These are phyloP conservation scores for Magallana gigas DNA, from an alignment of 1,140 invertebrate species.

Conservation along the genomic window DNA sequence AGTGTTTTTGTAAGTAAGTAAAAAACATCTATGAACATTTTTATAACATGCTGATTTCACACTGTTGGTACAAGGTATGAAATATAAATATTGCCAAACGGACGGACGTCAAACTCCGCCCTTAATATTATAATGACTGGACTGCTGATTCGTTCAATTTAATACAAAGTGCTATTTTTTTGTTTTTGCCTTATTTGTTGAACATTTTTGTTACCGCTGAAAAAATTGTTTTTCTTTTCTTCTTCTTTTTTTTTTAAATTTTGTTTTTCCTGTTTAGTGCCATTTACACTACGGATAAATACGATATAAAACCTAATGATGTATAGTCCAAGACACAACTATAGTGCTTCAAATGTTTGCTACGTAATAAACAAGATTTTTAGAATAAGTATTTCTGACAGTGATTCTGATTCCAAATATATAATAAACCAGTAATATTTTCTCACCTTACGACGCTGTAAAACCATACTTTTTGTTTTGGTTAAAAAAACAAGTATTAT, in stretches of 20 bases:
- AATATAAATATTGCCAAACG: slow-evolving; percentile 11
- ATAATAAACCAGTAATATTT: too few species aligned
- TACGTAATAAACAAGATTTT: too few species aligned
- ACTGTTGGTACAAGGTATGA: background rate
- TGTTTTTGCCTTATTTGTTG: background rate
- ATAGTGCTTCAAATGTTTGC: background rate
- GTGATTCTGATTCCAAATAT: too few species aligned
- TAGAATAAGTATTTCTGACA: too few species aligned
- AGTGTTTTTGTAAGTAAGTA: background rate
- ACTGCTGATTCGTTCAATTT: background rate
- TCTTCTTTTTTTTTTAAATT: background rate
- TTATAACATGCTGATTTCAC: background rate
- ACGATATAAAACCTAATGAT: too few species aligned
- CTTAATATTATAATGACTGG: background rate
- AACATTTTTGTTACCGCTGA: background rate
- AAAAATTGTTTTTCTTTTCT: background rate
- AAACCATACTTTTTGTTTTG: too few species aligned
- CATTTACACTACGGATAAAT: background rate
- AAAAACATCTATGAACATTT: background rate
- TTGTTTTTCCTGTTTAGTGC: background rate
- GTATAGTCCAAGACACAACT: too few species aligned
- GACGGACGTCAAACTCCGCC: background rate
- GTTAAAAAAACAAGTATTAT: background rate
- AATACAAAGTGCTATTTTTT: slow-evolving; percentile 5
- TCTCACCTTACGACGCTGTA: too few species aligned